Evolutionary conservation across 2,113 vertebrate species (phyloP).

Genomic region (Vireo altiloquus): DNA sequence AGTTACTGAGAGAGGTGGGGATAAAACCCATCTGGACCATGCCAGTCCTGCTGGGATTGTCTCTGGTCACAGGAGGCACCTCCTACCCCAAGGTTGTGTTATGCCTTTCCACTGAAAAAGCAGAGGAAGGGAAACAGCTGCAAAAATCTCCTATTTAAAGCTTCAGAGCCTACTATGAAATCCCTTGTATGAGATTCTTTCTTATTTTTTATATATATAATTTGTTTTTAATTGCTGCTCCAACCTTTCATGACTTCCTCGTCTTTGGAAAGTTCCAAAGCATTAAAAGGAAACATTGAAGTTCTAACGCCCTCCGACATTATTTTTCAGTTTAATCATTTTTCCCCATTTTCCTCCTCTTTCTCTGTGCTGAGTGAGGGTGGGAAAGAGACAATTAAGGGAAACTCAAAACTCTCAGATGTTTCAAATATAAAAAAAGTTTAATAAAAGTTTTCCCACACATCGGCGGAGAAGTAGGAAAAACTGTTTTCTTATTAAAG

Average conservation of each 20-base stretch:
- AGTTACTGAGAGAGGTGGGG: background rate
- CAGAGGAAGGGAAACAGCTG: conserved; percentile 33
- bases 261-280: conserved; percentile 46
- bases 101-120: background rate
- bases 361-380: conserved; percentile 31
- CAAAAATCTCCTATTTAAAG: conserved; percentile 53
- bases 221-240: conserved; percentile 49
- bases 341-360: conserved; percentile 30
- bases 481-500: conserved; percentile 18
- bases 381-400: conserved; percentile 55
- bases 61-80: background rate
- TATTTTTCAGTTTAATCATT: conserved; percentile 54
- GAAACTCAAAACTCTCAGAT: conserved; percentile 53
- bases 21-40: background rate
- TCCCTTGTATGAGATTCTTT: background rate
- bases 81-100: background rate
- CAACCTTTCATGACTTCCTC: conserved; percentile 55
- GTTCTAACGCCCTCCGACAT: conserved; percentile 19
- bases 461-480: background rate
- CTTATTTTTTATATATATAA: background rate
- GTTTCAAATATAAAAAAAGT: conserved; percentile 49
- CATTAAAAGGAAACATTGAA: conserved; percentile 50
- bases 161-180: conserved; percentile 36
- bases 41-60: background rate
- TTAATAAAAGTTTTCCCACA: conserved; percentile 46